Evolutionary conservation across 2,888 invertebrate genomes (phyloP), one percentile per base, ranked within the genome.

Genomic region (Gryllus longicercus): DNA sequence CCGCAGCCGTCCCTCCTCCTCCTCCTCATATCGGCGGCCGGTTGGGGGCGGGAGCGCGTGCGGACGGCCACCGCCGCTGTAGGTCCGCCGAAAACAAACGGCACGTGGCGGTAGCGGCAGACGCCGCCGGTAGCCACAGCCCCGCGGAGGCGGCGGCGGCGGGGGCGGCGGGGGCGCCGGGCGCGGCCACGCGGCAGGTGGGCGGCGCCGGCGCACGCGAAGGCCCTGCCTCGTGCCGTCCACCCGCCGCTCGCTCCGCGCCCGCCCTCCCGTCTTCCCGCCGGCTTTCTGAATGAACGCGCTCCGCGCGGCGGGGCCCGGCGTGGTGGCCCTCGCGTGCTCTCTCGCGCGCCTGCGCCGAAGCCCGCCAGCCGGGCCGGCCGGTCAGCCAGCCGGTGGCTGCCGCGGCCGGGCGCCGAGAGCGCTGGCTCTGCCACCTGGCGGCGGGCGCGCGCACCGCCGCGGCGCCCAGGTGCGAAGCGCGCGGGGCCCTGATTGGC

Each of bases 401-500:
- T 4, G 63, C 63, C 38, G 38, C 38, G 38, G 38, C 38, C 38
- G 38, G 38, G 38, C 38, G 38, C 38, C 0, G 8, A 38, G 38
- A 38, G 38, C 38, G 38, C 38, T 38, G 38, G 38, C 63, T 4
- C 63, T 63, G 63, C 63, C 63, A 63, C n/a, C 63, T 63, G 63
- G 63, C 63, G 63, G 63, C 14, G 16, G n/a, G 63, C 63, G 63
- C 5, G 63, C 63, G 63, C 63, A 63, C 63, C 63, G 63, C 63
- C 63, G 63, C n/a, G 16, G 16, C 14, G 63, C 2, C n/a, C 16
- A 14, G 14, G 63, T 18, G 63, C 16, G 16, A n/a, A 63, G 63
- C 63, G 63, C 63, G 63, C 63, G 63, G 63, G 16, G 63, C n/a
- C 38, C 51, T 74, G 79, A 79, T 79, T 79, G 79, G 79, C 51